phyloP scores from a whole-genome alignment of 2,888 invertebrate species.

The Caenorhabditis sp. region DNA sequence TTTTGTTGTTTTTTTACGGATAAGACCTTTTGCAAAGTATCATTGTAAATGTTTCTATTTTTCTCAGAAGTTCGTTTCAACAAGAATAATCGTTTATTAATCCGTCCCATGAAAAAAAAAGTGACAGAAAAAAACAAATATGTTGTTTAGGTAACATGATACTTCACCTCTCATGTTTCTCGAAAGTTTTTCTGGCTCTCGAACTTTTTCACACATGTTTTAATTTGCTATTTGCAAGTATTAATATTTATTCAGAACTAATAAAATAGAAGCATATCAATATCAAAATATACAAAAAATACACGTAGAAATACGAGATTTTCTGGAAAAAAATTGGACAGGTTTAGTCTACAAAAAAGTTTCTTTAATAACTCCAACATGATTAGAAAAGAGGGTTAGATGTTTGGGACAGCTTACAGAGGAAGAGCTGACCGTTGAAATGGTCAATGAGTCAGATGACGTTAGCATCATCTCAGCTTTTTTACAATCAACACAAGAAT shows the following conservation, averaged over 20 bases:
- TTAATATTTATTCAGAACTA: background rate
- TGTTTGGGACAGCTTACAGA: conserved; percentile 23
- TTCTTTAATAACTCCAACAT: conserved; percentile 43
- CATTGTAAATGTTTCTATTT: no score
- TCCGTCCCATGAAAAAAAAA: background rate
- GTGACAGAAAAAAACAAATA: background rate
- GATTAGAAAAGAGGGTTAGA: conserved; percentile 31
- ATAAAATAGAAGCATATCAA: background rate
- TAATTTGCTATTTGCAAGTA: no score
- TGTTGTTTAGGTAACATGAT: background rate
- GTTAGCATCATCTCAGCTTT: conserved; percentile 40
- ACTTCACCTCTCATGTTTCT: background rate
- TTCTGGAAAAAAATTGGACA: background rate
- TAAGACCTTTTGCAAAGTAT: no score
- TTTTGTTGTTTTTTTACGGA: no score
- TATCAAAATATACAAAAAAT: background rate
- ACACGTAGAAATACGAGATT: conserved; percentile 10
- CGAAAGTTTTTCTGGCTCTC: background rate
- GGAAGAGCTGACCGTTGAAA: conserved; percentile 35
- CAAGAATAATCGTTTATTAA: no score
- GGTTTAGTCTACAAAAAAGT: conserved; percentile 50
- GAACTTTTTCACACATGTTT: background rate
- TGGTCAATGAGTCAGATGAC: conserved; percentile 34
- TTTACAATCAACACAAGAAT: conserved; percentile 45
- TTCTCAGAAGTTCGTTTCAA: background rate